Conservation (phyloP, 2,113 vertebrate species). For the Saimiri boliviensis region DNA sequence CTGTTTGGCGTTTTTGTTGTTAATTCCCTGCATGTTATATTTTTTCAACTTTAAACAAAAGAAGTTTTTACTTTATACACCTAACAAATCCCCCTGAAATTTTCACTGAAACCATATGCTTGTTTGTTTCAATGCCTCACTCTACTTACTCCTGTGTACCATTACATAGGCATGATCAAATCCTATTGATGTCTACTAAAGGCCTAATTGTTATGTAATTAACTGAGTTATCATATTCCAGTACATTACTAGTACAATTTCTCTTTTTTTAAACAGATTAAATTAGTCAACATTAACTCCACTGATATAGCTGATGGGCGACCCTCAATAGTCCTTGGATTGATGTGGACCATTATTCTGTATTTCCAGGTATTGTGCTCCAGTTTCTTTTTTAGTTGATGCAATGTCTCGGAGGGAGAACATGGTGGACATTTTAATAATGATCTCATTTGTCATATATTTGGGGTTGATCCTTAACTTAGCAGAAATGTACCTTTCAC, state of each 20-base stretch:
- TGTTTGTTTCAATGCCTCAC: not conserved
- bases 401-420: not conserved
- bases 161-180: not conserved
- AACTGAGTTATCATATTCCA: not conserved
- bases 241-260: not conserved
- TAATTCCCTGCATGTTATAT: slow-evolving; percentile 63
- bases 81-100: not conserved
- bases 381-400: not conserved
- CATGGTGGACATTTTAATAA: not conserved
- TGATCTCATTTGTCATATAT: not conserved
- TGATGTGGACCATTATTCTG: slow-evolving; percentile 98
- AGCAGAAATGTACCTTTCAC: not conserved
- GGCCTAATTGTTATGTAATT: not conserved
- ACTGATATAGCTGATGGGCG: slow-evolving; percentile 98
- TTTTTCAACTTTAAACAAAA: slow-evolving; percentile 31
- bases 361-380: slow-evolving; percentile 94
- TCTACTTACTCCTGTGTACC: not conserved
- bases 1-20: slow-evolving; percentile 46
- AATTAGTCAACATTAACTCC: slow-evolving; percentile 98
- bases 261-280: slow-evolving; percentile 89
- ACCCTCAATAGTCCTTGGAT: slow-evolving; percentile 95
- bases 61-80: not conserved
- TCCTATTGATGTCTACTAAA: not conserved
- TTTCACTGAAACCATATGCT: not conserved
- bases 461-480: not conserved